Conservation (phyloP, 2,113 vertebrate genomes). For the Amblyopsis rosae region DNA sequence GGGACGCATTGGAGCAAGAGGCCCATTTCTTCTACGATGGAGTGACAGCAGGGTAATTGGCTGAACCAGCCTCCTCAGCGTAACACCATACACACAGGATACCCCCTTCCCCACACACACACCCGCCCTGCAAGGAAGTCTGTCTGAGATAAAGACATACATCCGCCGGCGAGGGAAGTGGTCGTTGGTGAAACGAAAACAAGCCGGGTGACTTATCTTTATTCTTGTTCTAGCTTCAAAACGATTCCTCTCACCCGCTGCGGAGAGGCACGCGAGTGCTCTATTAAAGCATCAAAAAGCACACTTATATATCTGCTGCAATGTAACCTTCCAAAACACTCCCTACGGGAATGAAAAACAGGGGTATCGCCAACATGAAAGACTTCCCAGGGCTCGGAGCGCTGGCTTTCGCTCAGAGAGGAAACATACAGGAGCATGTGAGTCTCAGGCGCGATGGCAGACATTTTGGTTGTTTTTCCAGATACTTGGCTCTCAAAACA, state of each 20-base stretch:
- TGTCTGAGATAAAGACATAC: conserved; percentile 36
- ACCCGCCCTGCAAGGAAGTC: background rate
- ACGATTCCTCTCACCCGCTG: conserved; percentile 16
- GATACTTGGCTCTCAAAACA: too few species aligned
- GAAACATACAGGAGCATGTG: background rate
- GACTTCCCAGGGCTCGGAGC: conserved; percentile 14
- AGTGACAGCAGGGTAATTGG: conserved; percentile 60
- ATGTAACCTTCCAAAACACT: conserved; percentile 24
- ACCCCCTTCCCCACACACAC: background rate
- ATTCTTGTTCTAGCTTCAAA: conserved; percentile 19
- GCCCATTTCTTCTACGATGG: conserved; percentile 35
- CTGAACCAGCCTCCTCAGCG: conserved; percentile 30
- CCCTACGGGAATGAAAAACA: conserved; percentile 37
- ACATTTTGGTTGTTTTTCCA: too few species aligned
- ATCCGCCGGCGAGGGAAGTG: background rate
- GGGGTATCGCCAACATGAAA: conserved; percentile 43
- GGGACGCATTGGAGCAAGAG: conserved; percentile 2
- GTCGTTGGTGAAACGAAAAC: conserved; percentile 6
- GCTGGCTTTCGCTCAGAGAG: background rate
- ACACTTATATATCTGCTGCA: conserved; percentile 31
- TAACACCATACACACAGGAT: background rate
- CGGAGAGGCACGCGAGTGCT: conserved; percentile 10
- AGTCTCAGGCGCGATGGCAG: background rate
- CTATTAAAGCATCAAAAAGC: conserved; percentile 46
- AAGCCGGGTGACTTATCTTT: background rate